Base-by-base conservation (phyloP, 2,797 vertebrate genomes). In the Oryzias sinensis region DNA sequence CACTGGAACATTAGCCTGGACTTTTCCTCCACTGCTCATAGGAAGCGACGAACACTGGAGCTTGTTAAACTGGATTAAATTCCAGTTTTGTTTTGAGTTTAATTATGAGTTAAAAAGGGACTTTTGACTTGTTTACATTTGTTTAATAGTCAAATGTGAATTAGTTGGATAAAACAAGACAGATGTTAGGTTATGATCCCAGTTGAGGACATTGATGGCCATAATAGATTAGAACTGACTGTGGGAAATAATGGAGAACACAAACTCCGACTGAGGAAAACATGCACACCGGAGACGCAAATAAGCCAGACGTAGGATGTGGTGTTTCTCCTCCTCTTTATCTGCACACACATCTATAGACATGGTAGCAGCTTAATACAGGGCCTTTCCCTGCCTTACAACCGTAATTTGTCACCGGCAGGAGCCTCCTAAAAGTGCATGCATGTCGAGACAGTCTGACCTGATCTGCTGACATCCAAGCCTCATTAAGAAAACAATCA, bases 401-500 rank as follows among this genome's bases (percentile, higher is more conserved):
- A 87, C 86, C 81, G 76, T 76, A 79, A 87, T 89, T 87, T 72
- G 89, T 90, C 87, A 87, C 72, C 74, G 79, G 73, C 70, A 77
- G 77, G 73, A 78, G 78, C 45, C 42, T 74, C 71, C 53, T 54
- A 33, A 13, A 40, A 56, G 57, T 72, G 60, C 64, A 56, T 74
- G 58, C 20, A 43, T 52, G 62, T 59, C 44, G 49, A 54, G 43
- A 50, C 20, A 68, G 56, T 41, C 55, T 68, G 76, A 77, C 74
- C 80, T 69, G 67, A 80, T 76, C 73, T 68, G 75, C 65, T 70
- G 69, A 71, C 80, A 80, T 58, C 70, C 33, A 76, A 77, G 81
- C 78, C 77, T 84, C 79, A 84, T 88, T 87, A 85, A 83, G 50
- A 79, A 79, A 76, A 77, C 65, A n/a, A n/a, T n/a, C n/a, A n/a